phyloP scores from a whole-genome alignment of 2,797 vertebrate genomes.

The Typhlichthys subterraneus region DNA sequence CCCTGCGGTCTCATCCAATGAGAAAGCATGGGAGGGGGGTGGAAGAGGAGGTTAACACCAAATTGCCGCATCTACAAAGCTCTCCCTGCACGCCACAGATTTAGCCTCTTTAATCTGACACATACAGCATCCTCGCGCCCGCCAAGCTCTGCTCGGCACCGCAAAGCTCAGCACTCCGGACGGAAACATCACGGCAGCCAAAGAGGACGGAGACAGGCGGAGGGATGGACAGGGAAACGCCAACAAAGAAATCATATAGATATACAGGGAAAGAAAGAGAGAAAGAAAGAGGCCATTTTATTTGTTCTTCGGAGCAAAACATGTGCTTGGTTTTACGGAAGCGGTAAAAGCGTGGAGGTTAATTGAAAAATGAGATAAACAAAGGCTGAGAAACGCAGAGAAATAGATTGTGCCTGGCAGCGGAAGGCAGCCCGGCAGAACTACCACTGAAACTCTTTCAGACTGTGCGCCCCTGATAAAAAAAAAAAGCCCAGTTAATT shows the following conservation, averaged over 20 bases:
- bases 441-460: constrained; percentile 74
- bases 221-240: constrained; percentile 45
- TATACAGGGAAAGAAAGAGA: constrained; percentile 16
- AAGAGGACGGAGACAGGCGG: constrained; percentile 46
- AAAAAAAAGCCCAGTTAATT: constrained; percentile 82
- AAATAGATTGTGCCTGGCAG: constrained; percentile 85
- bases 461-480: constrained; percentile 78
- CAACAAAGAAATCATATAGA: constrained; percentile 31
- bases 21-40: constrained; percentile 36
- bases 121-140: constrained; percentile 69
- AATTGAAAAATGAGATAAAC: constrained; percentile 98
- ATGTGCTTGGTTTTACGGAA: constrained; percentile 78
- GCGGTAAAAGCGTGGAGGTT: constrained; percentile 90
- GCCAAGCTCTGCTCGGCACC: constrained; percentile 73
- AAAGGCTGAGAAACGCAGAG: constrained; percentile 84
- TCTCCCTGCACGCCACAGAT: constrained; percentile 69
- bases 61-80: constrained; percentile 77
- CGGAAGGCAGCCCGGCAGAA: constrained; percentile 67
- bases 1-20: constrained; percentile 48
- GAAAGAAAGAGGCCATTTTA: constrained; percentile 67
- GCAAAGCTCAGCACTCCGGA: constrained; percentile 75
- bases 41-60: constrained; percentile 70
- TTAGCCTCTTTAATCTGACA: constrained; percentile 79
- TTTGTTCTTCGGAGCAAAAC: constrained; percentile 87
- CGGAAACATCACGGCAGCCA: constrained; percentile 67